These are phyloP conservation scores for Periophthalmodon schlosseri DNA, from an alignment of 2,113 vertebrate species.

Conservation along the genomic window DNA sequence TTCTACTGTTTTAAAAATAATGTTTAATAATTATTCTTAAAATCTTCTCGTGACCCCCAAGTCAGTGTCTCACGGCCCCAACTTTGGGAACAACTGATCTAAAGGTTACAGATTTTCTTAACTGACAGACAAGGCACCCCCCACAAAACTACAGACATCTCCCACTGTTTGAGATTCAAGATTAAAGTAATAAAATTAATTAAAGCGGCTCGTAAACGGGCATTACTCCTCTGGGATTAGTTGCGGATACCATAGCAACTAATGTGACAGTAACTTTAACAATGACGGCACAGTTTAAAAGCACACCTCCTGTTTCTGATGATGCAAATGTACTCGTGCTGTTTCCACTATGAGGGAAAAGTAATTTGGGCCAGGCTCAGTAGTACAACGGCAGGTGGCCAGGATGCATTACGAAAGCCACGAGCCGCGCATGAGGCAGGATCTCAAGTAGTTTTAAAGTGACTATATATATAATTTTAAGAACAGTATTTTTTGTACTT, in stretches of 20 bases:
- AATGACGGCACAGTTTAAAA: constrained; percentile 64
- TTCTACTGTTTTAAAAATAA: too few relatives aligned
- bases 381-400: constrained; percentile 39
- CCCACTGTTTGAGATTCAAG: constrained; percentile 30
- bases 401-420: constrained; percentile 53
- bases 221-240: constrained; percentile 26
- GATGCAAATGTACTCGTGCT: constrained; percentile 54
- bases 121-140: neutral
- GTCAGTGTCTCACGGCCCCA: too few relatives aligned
- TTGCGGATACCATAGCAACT: constrained; percentile 21
- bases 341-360: constrained; percentile 57
- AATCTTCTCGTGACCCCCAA: too few relatives aligned
- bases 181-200: constrained; percentile 27
- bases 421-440: constrained; percentile 10
- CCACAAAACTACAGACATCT: neutral
- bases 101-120: neutral
- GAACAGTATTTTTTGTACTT: too few relatives aligned
- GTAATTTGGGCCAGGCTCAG: constrained; percentile 50
- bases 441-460: neutral
- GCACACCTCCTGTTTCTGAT: constrained; percentile 51
- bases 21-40: too few relatives aligned
- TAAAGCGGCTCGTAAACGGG: constrained; percentile 12
- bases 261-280: constrained; percentile 55
- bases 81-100: too few relatives aligned
- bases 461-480: too few relatives aligned